Evolutionary conservation across 2,797 vertebrate genomes (phyloP).

Genomic region (Gastrophryne carolinensis): DNA sequence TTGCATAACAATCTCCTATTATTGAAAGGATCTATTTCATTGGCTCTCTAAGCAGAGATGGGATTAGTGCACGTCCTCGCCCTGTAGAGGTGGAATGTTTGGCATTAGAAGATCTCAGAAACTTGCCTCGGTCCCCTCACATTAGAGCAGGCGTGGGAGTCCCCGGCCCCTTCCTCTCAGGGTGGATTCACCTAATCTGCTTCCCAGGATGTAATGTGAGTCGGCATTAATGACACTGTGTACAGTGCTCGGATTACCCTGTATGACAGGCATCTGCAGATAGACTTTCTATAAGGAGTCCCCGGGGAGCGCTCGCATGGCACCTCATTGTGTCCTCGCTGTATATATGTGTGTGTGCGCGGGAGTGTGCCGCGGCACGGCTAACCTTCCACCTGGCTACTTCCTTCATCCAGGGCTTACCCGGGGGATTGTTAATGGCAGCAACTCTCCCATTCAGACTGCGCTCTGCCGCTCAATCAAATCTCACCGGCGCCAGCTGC

Average conservation of each 20-base stretch:
- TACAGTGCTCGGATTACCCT: slow-evolving; percentile 53
- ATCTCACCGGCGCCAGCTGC: slow-evolving; percentile 68
- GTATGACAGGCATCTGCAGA: slow-evolving; percentile 59
- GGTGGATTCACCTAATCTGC: slow-evolving; percentile 15
- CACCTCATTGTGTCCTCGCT: slow-evolving; percentile 54
- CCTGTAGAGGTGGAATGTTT: no score
- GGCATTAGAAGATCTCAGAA: no score
- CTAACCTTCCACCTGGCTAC: slow-evolving; percentile 66
- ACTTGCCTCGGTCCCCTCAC: no score
- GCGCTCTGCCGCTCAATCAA: slow-evolving; percentile 64
- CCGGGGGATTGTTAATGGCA: slow-evolving; percentile 71
- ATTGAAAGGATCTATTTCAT: no score
- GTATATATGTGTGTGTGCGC: neutral
- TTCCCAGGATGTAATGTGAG: slow-evolving; percentile 48
- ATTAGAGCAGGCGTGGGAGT: neutral
- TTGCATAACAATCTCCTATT: no score
- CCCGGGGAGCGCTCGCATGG: slow-evolving; percentile 49
- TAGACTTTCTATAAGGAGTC: slow-evolving; percentile 61
- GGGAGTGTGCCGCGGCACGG: slow-evolving; percentile 52
- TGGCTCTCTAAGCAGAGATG: no score
- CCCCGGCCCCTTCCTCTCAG: no score
- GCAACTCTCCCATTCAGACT: slow-evolving; percentile 64
- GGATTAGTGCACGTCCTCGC: no score
- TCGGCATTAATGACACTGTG: slow-evolving; percentile 52
- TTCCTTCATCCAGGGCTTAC: slow-evolving; percentile 68